These are phyloP conservation scores for Phrynocephalus versicolor DNA, from an alignment of 2,113 vertebrate genomes.

Conservation along the genomic window DNA sequence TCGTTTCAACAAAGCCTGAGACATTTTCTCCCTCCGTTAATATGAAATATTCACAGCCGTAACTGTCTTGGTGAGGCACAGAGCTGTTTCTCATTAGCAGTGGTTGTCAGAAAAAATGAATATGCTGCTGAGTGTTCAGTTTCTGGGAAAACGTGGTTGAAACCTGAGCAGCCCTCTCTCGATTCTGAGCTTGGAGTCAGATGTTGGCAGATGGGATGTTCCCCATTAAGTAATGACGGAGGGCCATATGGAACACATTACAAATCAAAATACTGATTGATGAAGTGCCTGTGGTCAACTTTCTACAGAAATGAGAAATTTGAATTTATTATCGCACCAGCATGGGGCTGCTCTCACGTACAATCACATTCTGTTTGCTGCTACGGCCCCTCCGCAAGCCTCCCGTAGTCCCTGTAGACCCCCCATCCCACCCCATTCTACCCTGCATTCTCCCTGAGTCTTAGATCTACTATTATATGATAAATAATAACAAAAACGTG, in stretches of 20 bases:
- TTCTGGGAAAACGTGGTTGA: slow-evolving; percentile 74
- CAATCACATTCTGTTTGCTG: slow-evolving; percentile 66
- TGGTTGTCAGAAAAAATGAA: slow-evolving; percentile 72
- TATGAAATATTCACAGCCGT: slow-evolving; percentile 54
- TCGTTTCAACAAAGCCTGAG: slow-evolving; percentile 39
- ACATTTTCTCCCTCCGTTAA: slow-evolving; percentile 13
- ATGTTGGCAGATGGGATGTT: slow-evolving; percentile 72
- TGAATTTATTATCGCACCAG: slow-evolving; percentile 73
- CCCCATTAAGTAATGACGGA: slow-evolving; percentile 72
- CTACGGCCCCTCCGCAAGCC: slow-evolving; percentile 51
- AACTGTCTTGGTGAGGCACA: slow-evolving; percentile 44
- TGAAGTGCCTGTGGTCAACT: slow-evolving; percentile 75
- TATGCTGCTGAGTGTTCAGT: slow-evolving; percentile 75
- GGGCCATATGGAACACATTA: slow-evolving; percentile 71
- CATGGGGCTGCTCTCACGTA: slow-evolving; percentile 65
- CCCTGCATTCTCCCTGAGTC: slow-evolving; percentile 49
- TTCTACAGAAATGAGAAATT: slow-evolving; percentile 74
- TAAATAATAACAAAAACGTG: not conserved
- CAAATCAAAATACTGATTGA: slow-evolving; percentile 73
- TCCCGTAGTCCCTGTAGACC: not conserved
- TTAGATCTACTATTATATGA: slow-evolving; percentile 36
- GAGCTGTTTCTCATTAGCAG: slow-evolving; percentile 73
- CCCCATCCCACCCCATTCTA: slow-evolving; percentile 32
- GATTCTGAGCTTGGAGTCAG: slow-evolving; percentile 60
- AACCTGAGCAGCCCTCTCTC: slow-evolving; percentile 65